A percentile compares a stretch with the other conserved stretches of the same genome.
Conservation (phyloP, 92 coral and sea anemone species). For the Galaxea fascicularis region DNA sequence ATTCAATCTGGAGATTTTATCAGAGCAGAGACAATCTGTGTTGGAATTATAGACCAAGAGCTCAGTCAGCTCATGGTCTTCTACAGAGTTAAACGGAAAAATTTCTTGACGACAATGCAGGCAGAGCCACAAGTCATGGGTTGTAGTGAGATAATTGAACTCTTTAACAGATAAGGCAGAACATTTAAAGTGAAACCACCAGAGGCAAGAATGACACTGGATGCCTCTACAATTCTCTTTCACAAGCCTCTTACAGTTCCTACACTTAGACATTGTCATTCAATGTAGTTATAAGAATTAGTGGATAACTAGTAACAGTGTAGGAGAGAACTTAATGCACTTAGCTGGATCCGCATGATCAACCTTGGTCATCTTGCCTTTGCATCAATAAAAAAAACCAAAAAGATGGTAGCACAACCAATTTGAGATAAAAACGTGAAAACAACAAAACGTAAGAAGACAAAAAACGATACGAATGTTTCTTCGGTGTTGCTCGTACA, state of each 20-base stretch:
- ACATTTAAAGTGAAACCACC: slow-evolving; percentile 15
- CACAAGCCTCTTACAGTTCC: too few species aligned
- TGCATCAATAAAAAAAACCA: too few species aligned
- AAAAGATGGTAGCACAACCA: too few species aligned
- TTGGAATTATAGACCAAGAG: slow-evolving; percentile 56
- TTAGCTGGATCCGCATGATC: slow-evolving; percentile 41
- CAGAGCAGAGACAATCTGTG: slow-evolving; percentile 51
- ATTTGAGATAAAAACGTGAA: too few species aligned
- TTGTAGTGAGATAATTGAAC: slow-evolving; percentile 41
- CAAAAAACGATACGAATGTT: too few species aligned
- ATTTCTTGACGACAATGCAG: background rate
- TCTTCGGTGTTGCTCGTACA: too few species aligned
- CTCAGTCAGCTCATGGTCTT: too few species aligned
- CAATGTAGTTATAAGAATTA: slow-evolving; percentile 22
- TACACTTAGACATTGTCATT: slow-evolving; percentile 37
- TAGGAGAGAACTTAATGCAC: slow-evolving; percentile 17
- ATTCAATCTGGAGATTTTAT: slow-evolving; percentile 17
- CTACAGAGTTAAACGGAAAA: too few species aligned
- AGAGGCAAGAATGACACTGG: slow-evolving; percentile 53
- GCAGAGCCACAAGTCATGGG: slow-evolving; percentile 31
- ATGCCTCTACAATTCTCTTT: slow-evolving; percentile 47
- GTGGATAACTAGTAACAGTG: slow-evolving; percentile 23
- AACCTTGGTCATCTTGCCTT: slow-evolving; percentile 17
- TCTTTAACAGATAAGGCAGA: slow-evolving; percentile 51
- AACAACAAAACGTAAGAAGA: too few species aligned